phyloP scores from a whole-genome alignment of 2,888 invertebrate species.

The Drosophila buzzatii region DNA sequence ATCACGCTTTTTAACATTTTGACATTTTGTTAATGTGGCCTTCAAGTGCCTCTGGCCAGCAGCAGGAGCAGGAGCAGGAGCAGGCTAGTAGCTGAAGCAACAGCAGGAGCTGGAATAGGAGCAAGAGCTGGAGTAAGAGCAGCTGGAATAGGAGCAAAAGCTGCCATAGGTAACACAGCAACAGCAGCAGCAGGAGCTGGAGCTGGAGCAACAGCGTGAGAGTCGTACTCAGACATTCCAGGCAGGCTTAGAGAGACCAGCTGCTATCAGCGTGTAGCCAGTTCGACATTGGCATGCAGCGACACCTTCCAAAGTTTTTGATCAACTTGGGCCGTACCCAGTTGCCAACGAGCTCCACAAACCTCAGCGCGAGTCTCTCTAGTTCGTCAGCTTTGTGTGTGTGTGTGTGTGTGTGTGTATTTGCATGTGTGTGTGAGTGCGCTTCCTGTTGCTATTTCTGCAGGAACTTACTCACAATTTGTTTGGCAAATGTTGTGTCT shows the following conservation, averaged over 20 bases:
- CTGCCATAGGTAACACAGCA: too few relatives aligned
- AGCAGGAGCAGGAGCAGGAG: background rate
- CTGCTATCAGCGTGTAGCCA: conserved; percentile 6
- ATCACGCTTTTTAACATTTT: conserved; percentile 73
- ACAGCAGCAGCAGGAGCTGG: too few relatives aligned
- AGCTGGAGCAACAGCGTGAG: background rate
- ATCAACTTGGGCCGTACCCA: conserved; percentile 59
- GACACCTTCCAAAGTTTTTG: conserved; percentile 60
- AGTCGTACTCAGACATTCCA: background rate
- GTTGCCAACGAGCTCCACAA: background rate
- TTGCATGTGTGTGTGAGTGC: background rate
- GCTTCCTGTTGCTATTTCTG: conserved; percentile 68
- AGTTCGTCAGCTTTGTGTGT: background rate
- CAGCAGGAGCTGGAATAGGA: too few relatives aligned
- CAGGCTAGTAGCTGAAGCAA: too few relatives aligned
- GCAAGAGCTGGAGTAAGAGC: too few relatives aligned
- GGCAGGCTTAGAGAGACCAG: background rate
- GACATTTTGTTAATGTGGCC: conserved; percentile 81
- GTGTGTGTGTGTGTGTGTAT: background rate
- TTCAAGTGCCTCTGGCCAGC: conserved; percentile 43
- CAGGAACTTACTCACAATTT: conserved; percentile 74
- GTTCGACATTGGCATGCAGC: conserved; percentile 27
- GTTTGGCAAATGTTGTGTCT: conserved; percentile 73
- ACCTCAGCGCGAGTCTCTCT: background rate
- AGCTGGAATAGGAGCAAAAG: too few relatives aligned